These are phyloP conservation scores for Rhizoglyphus robini DNA, from an alignment of 1,140 invertebrate genomes.

Conservation along the genomic window DNA sequence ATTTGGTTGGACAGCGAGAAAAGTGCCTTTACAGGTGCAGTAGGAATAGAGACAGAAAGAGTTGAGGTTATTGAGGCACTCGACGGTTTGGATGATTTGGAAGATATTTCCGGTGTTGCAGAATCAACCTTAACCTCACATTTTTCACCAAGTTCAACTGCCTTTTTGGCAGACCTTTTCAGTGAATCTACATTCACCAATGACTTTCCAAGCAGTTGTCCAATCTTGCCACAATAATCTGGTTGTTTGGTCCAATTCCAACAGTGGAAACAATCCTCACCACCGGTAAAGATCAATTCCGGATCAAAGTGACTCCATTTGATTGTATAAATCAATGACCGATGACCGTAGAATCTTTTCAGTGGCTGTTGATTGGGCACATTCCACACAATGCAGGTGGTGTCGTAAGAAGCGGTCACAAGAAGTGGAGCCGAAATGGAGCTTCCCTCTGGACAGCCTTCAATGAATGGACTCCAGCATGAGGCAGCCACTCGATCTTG, in stretches of 20 bases:
- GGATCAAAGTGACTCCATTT: not conserved
- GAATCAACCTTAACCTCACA: not conserved
- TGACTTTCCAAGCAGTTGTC: too few species aligned
- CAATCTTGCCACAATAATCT: too few species aligned
- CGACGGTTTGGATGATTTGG: not conserved
- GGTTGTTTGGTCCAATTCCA: slow-evolving; percentile 7
- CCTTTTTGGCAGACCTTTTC: too few species aligned
- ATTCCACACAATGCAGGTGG: slow-evolving; percentile 1
- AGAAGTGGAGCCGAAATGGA: too few species aligned
- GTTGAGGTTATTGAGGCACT: not conserved
- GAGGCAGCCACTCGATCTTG: not conserved
- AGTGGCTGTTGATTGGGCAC: not conserved
- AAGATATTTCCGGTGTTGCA: not conserved
- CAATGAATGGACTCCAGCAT: slow-evolving; percentile 2
- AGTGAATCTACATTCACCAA: too few species aligned
- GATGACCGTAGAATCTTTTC: not conserved
- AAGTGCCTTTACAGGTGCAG: not conserved
- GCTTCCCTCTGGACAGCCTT: not conserved
- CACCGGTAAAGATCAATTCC: not conserved
- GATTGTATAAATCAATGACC: slow-evolving; percentile 3
- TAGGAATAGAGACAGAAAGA: not conserved
- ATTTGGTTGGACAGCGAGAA: not conserved
- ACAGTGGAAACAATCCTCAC: slow-evolving; percentile 4
- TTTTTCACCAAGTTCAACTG: not conserved
- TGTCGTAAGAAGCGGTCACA: slow-evolving; percentile 2